Conservation (phyloP, 2,888 invertebrate species). For the Hyposoter dolosus region DNA sequence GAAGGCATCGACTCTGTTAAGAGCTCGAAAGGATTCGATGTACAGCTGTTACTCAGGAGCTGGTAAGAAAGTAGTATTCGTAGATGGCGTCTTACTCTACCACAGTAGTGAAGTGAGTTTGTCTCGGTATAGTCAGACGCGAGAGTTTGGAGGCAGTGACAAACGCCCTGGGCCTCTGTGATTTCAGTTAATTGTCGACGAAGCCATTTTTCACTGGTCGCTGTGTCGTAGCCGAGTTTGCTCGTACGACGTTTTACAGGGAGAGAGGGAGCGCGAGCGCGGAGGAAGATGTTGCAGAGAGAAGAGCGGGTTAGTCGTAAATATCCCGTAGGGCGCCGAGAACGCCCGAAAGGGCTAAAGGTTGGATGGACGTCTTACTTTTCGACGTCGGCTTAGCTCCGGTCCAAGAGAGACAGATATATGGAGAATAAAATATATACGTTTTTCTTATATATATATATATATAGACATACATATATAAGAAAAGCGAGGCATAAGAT, state of each 20-base stretch:
- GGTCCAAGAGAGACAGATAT: slow-evolving; percentile 37
- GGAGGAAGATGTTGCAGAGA: slow-evolving; percentile 22
- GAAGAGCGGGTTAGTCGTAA: slow-evolving; percentile 76
- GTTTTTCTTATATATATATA: slow-evolving; percentile 15
- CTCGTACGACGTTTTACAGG: slow-evolving; percentile 54
- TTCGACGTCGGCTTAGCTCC: slow-evolving; percentile 72
- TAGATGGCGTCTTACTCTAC: background rate
- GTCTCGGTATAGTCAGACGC: slow-evolving; percentile 53
- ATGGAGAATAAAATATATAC: slow-evolving; percentile 23
- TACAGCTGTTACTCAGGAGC: background rate
- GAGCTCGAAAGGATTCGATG: background rate
- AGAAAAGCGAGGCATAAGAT: slow-evolving; percentile 20
- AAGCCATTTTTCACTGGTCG: slow-evolving; percentile 82
- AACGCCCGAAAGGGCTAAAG: slow-evolving; percentile 79
- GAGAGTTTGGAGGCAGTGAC: slow-evolving; percentile 78
- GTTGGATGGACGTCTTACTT: slow-evolving; percentile 78
- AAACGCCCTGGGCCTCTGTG: slow-evolving; percentile 80
- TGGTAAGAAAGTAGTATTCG: background rate
- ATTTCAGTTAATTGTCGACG: slow-evolving; percentile 83
- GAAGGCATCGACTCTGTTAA: background rate
- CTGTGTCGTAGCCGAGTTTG: slow-evolving; percentile 55
- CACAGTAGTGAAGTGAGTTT: slow-evolving; percentile 8
- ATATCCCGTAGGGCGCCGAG: slow-evolving; percentile 80
- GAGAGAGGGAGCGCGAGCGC: slow-evolving; percentile 32
- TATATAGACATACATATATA: slow-evolving; percentile 5